Base-by-base conservation (phyloP, 2,888 invertebrate species). In the Pegoplata infirma region DNA sequence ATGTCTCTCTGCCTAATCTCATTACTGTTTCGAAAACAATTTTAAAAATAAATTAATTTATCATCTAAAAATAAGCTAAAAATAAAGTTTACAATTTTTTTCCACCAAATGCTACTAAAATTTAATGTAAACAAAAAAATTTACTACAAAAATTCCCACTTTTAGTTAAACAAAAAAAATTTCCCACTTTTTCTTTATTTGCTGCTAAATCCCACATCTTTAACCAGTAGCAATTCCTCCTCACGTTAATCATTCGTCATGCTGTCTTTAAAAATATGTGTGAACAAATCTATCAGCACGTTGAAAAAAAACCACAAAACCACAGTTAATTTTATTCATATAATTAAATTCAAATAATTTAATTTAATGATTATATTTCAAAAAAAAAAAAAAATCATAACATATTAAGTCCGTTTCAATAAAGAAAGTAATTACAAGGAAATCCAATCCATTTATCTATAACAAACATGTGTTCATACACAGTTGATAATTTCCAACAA, bases 401-500 rank as follows among this genome's bases (percentile, higher is more conserved):
- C 36, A 40, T n/a, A 40, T 40, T 40, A 12, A 4, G 16, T 55
- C 25, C 55, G 66, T 46, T 32, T 67, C 10, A 25, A 28, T 36
- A 1, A 14, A 56, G 16, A 36, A 36, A 44, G 14, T 56, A 17
- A 36, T 17, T 56, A 40, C 21, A 58, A 58, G 23, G 58, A 58
- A 59, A 59, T 46, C 46, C 44, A 59, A 0, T 23, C 6, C 25
- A 23, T 59, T 14, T 14, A 44, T 23, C 1, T 28, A 0, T 14
- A 44, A 8, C 40, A 4, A 21, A 28, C 8, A 46, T 23, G 6
- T 28, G 16, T 25, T 59, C 5, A n/a, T 28, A 49, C 2, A 49
- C 2, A 49, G 19, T 17, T 7, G 10, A 32, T 47, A 61, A 61
- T 63, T 72, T 72, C 63, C 72, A 63, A 25, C 23, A 63, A 72